These are phyloP conservation scores for Fulica atra DNA, from an alignment of 2,113 vertebrate genomes.

Conservation along the genomic window DNA sequence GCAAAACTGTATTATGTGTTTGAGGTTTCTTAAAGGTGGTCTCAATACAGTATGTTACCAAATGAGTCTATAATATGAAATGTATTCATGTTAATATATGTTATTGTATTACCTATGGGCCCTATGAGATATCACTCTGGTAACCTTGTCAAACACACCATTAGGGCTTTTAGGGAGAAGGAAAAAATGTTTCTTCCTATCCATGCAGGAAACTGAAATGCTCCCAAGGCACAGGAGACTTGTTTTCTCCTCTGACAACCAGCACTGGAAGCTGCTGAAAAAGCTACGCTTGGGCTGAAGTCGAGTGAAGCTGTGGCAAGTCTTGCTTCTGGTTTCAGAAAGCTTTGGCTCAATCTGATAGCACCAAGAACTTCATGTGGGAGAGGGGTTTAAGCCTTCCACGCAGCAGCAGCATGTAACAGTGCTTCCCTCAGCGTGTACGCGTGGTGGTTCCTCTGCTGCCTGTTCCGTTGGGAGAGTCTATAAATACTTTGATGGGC, in stretches of 20 bases:
- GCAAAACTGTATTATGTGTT: not conserved
- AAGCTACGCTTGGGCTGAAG: not conserved
- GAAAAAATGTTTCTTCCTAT: not conserved
- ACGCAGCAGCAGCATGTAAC: not conserved
- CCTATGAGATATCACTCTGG: not conserved
- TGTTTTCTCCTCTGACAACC: not conserved
- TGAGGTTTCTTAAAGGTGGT: slow-evolving; percentile 15
- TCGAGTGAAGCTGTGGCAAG: not conserved
- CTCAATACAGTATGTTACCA: not conserved
- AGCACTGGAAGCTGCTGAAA: not conserved
- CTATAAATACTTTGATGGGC: not conserved
- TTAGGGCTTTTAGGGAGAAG: not conserved
- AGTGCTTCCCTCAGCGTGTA: not conserved
- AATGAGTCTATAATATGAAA: not conserved
- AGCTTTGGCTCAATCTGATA: not conserved
- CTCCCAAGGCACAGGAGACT: not conserved
- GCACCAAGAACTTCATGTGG: not conserved
- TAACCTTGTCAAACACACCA: not conserved
- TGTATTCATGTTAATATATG: not conserved
- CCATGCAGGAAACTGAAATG: not conserved
- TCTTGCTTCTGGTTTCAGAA: not conserved
- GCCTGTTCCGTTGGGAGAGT: not conserved
- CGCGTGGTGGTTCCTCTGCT: not conserved
- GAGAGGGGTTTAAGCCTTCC: not conserved
- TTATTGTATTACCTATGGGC: not conserved